Base-by-base conservation (phyloP, 2,797 vertebrate species). In the Serranus cabrilla region DNA sequence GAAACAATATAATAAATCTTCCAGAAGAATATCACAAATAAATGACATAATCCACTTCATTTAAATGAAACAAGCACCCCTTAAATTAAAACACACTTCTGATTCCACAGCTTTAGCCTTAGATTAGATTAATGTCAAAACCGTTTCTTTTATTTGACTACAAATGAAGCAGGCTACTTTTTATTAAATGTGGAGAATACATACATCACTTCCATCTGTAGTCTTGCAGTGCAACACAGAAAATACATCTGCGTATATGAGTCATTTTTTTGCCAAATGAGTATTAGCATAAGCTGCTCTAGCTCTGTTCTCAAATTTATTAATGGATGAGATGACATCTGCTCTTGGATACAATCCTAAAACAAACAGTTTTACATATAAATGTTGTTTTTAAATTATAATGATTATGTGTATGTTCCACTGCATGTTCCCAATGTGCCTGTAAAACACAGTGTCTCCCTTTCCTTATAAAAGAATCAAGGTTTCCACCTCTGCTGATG, bases 291-390 rank as follows among this genome's bases (percentile, higher is more conserved):
- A 51, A 68, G 39, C 27, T 40, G 27, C 27, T 46, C 20, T 55
- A n/a, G 31, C 40, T 55, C 23, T 51, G n/a, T 62, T 62, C n/a
- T 16, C 51, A 40, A n/a, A 27, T 64, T 2, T 49, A 56, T 49
- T 49, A 31, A 21, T 49, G 23, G 34, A 64, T 49, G 51, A 31
- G 42, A 74, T 56, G 5, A 49, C 21, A 40, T 64, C 51, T 64
- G 51, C 20, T 68, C 31, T 47, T 68, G 31, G 11, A 18, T 23
- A 47, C 20, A 39, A 57, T 47, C 43, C 31, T 18, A 23, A 47
- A 57, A 57, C 25, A 31, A 31, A 54, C n/a, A 12, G 25, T 20
- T 55, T 31, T 45, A 21, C n/a, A 67, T 21, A 57, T 27, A 21
- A 23, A 61, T 61, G 10, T 18, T 21, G 8, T 39, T n/a, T 59